A percentile compares a stretch with the other conserved stretches of the same genome.
Evolutionary conservation across 2,797 vertebrate genomes (phyloP).

Genomic region (Spinibarbus caldwelli): DNA sequence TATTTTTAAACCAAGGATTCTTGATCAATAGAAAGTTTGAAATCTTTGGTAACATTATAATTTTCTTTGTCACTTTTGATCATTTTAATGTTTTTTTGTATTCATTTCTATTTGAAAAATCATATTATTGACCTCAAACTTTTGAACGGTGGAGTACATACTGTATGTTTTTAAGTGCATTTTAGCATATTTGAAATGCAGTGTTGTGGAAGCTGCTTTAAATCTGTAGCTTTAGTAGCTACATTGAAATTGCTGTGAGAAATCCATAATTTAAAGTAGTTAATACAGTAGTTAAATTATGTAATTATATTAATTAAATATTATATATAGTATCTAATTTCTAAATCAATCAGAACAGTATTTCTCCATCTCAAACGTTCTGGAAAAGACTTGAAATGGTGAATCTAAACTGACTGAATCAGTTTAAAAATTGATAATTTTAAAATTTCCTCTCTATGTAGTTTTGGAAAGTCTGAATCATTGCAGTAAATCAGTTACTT

Average conservation of each 20-base stretch:
- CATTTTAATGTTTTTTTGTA: not conserved
- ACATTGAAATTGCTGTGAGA: not conserved
- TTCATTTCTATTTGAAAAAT: no score
- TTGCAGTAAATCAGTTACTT: not conserved
- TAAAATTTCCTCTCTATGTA: not conserved
- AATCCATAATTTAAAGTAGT: not conserved
- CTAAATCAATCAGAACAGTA: not conserved
- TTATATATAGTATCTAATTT: not conserved
- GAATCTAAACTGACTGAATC: not conserved
- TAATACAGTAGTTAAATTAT: no score
- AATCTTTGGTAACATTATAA: not conserved
- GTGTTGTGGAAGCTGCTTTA: not conserved
- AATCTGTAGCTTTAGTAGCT: not conserved
- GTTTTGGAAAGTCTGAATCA: not conserved
- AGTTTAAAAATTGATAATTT: not conserved
- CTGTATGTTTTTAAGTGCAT: not conserved
- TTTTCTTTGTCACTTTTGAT: not conserved
- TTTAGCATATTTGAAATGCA: not conserved
- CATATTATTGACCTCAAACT: not conserved
- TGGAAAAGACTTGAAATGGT: not conserved
- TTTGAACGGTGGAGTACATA: not conserved
- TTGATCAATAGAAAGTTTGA: no score
- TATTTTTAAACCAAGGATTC: no score
- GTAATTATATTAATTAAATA: not conserved
- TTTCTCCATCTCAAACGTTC: not conserved